phyloP scores from a whole-genome alignment of 2,113 vertebrate species.

The Stomatorhinus ivindoensis region DNA sequence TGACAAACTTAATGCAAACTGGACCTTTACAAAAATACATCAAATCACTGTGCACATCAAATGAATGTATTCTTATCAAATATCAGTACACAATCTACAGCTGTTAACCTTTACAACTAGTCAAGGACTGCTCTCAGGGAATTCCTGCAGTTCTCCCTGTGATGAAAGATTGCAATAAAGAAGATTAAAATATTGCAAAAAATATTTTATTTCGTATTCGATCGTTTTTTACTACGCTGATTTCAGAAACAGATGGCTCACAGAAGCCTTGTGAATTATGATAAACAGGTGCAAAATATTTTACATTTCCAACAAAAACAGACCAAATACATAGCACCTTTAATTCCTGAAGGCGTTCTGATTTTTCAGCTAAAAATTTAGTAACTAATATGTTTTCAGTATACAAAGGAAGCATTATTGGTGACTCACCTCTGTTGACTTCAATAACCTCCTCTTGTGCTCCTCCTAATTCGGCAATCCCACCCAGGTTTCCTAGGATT shows the following conservation, averaged over 20 bases:
- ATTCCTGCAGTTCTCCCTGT: not conserved
- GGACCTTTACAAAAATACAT: not conserved
- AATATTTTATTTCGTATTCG: not conserved
- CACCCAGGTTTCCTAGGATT: constrained; percentile 67
- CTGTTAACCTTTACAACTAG: not conserved
- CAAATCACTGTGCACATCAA: not conserved
- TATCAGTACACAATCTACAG: not conserved
- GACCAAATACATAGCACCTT: not conserved
- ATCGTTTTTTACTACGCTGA: not conserved
- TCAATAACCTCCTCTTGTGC: constrained; percentile 92
- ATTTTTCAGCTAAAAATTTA: not conserved
- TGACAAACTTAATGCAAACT: not conserved
- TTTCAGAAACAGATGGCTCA: not conserved
- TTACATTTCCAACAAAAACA: not conserved
- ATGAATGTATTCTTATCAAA: not conserved
- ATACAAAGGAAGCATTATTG: constrained; percentile 4
- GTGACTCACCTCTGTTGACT: constrained; percentile 74
- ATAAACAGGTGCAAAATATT: not conserved
- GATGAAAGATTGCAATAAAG: not conserved
- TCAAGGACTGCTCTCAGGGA: not conserved
- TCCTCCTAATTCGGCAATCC: constrained; percentile 59
- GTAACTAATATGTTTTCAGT: not conserved
- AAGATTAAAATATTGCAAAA: not conserved
- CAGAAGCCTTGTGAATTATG: not conserved
- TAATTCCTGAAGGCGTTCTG: not conserved